Percentiles rank a stretch among this genome's conserved stretches.
Conservation (phyloP, 2,113 vertebrate species). For the Poeciliopsis occidentalis region DNA sequence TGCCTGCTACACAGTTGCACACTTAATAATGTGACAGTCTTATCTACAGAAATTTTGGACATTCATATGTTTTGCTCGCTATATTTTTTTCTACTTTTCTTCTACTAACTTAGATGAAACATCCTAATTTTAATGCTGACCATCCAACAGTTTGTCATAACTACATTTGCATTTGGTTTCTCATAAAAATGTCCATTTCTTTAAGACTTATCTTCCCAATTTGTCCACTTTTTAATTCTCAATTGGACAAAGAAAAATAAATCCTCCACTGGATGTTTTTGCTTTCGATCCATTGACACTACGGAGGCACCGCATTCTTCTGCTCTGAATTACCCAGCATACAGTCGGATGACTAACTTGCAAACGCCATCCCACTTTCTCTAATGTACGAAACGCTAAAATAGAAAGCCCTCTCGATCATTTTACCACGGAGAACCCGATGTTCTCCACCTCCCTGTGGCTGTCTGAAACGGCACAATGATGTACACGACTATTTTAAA, state of each 20-base stretch:
- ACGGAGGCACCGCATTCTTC: conserved; percentile 11
- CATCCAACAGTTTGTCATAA: neutral
- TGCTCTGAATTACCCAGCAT: conserved; percentile 10
- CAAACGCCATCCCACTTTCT: conserved; percentile 12
- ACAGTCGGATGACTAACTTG: conserved; percentile 24
- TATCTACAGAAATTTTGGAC: no score
- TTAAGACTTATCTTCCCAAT: neutral
- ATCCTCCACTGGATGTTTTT: conserved; percentile 7
- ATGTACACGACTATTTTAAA: conserved; percentile 28
- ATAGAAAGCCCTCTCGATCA: conserved; percentile 28
- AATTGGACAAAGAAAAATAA: conserved; percentile 9
- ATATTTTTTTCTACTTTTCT: no score
- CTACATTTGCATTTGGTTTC: neutral
- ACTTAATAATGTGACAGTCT: no score
- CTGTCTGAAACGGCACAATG: conserved; percentile 57
- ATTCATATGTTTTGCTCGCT: no score
- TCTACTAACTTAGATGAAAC: no score
- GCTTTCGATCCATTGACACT: conserved; percentile 7
- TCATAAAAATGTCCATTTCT: neutral
- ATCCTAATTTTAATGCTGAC: no score
- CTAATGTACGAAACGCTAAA: conserved; percentile 17
- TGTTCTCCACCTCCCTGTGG: conserved; percentile 37
- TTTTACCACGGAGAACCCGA: conserved; percentile 8
- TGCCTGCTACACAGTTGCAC: no score
- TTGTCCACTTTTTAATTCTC: neutral